Evolutionary conservation across 2,113 vertebrate species (phyloP), one percentile per base, ranked within the genome.

Genomic region (Gasterosteus aculeatus): DNA sequence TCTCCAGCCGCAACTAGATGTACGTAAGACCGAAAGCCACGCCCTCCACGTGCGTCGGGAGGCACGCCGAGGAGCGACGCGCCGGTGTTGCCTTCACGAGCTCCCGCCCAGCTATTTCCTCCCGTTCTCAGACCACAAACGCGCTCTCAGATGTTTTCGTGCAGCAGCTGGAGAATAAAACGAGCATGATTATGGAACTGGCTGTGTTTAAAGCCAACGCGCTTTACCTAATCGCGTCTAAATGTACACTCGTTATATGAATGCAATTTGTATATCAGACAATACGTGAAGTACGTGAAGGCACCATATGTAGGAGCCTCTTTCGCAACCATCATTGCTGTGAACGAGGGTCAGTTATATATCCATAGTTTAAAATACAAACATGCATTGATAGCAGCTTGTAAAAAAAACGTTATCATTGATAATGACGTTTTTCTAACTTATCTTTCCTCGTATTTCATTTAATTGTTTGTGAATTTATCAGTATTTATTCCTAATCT

Each of bases 311-410:
- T 7, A n/a, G n/a, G n/a, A 53, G 46, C 2, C 66, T 82, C 42
- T 90, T 84, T 87, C 80, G 60, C 83, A 85, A 88, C 69, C 56
- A 11, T 59, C 82, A 58, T 72, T 83, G 77, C 14, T 15, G 16
- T 14, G 0, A 46, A 39, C 16, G 7, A 61, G 60, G 81, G 84
- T 83, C 81, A 82, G 62, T 89, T 89, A 82, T 35, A 66, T 77
- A 79, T 18, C 26, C 4, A 10, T 44, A 31, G 41, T 22, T 15
- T 33, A 38, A 46, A 41, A 38, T 29, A 39, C 35, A 33, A 11
- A 42, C 39, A 47, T 33, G 12, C 54, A 59, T 18, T 18, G 19
- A n/a, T 39, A 38, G 35, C 35, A 38, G 35, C 35, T 38, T 38
- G 35, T 38, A 38, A 5, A 38, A 7, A 38, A 38, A 3, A 0